These are phyloP conservation scores for Notolabrus celidotus DNA, from an alignment of 2,797 vertebrate genomes.

Conservation along the genomic window DNA sequence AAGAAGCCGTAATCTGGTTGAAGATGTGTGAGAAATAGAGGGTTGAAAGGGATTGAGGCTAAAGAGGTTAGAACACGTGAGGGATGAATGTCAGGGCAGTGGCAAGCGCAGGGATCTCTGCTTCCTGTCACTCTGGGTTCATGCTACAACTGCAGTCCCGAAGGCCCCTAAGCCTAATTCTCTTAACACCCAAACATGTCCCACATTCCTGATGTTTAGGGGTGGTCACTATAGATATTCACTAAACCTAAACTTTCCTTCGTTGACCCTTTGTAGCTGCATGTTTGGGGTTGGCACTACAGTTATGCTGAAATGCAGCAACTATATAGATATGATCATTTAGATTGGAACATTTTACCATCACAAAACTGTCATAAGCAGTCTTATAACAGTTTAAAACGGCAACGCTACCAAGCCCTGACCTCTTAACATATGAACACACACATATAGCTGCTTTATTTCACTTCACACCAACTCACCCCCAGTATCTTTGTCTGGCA, in stretches of 20 bases:
- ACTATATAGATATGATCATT: too few relatives aligned
- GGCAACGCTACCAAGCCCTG: too few relatives aligned
- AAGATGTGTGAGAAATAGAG: conserved; percentile 80
- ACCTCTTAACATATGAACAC: too few relatives aligned
- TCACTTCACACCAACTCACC: conserved; percentile 81
- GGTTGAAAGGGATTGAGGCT: conserved; percentile 74
- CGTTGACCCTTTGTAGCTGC: neutral
- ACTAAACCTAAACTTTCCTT: conserved; percentile 3
- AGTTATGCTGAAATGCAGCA: neutral
- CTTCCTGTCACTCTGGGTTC: conserved; percentile 63
- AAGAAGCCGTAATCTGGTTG: conserved; percentile 75
- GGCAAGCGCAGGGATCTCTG: conserved; percentile 56
- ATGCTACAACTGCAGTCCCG: conserved; percentile 59
- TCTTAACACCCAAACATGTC: conserved; percentile 44
- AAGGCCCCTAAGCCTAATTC: conserved; percentile 56
- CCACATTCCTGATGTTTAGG: conserved; percentile 52
- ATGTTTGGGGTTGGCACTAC: neutral
- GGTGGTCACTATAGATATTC: conserved; percentile 34
- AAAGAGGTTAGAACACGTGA: conserved; percentile 73
- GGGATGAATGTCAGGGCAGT: conserved; percentile 70
- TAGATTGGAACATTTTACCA: too few relatives aligned
- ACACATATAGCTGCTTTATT: neutral
- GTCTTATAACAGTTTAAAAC: too few relatives aligned
- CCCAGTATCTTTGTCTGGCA: conserved; percentile 96
- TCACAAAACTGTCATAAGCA: too few relatives aligned